Percentiles rank a stretch among this genome's conserved stretches.
Conservation (phyloP, 2,113 vertebrate genomes). For the Tympanuchus pallidicinctus region DNA sequence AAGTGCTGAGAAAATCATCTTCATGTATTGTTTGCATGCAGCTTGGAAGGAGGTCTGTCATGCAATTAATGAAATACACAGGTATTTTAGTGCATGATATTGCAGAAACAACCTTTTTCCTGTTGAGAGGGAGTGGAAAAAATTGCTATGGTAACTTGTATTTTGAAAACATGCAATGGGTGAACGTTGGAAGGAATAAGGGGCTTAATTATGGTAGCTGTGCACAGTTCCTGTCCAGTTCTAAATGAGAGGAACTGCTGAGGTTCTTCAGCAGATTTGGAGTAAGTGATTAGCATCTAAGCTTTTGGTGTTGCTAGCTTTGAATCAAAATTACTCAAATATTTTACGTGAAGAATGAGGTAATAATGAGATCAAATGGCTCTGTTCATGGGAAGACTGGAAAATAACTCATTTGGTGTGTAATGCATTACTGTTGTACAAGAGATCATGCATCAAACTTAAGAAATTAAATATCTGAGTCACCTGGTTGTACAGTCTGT, state of each 20-base stretch:
- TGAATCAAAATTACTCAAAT: background rate
- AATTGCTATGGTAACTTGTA: slow-evolving; percentile 75
- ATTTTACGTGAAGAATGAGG: background rate
- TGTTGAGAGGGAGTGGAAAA: slow-evolving; percentile 52
- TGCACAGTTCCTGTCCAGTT: slow-evolving; percentile 35
- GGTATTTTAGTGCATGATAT: background rate
- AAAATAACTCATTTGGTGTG: background rate
- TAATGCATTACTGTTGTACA: background rate
- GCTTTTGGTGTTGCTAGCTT: background rate
- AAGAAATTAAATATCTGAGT: background rate
- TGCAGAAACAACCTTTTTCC: slow-evolving; percentile 30
- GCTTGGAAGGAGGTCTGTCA: background rate
- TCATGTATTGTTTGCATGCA: accelerated
- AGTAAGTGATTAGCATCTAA: background rate
- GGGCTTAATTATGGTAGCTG: slow-evolving; percentile 47
- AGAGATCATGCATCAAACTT: background rate
- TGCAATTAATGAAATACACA: slow-evolving; percentile 1
- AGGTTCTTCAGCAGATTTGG: background rate
- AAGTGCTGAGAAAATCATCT: slow-evolving; percentile 51
- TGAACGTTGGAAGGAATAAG: slow-evolving; percentile 42
- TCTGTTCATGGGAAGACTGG: background rate
- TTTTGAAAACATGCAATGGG: slow-evolving; percentile 68
- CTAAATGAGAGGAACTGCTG: slow-evolving; percentile 20
- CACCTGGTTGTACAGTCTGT: background rate
- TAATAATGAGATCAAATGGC: background rate